Evolutionary conservation across 2,888 invertebrate species (phyloP).

Genomic region (Anagyrus pseudococci): DNA sequence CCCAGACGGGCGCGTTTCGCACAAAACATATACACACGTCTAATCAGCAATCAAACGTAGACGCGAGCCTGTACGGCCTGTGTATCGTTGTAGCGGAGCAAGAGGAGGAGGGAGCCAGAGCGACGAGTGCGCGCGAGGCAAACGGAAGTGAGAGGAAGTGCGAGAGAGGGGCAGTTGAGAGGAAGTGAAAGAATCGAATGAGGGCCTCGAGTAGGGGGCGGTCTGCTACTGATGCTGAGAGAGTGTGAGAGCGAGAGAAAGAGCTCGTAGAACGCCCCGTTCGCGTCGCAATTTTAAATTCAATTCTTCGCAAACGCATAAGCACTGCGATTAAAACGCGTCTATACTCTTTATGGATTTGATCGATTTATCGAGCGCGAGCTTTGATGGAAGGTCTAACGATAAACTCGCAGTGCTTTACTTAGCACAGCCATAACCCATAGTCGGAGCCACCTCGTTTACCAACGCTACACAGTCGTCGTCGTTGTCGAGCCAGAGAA

Average conservation of each 20-base stretch:
- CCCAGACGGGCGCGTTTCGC: not conserved
- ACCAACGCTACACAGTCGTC: not conserved
- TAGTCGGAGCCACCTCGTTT: not conserved
- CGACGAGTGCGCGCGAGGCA: conserved; percentile 12
- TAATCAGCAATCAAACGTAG: conserved; percentile 40
- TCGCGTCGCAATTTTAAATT: no score
- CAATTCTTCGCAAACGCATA: no score
- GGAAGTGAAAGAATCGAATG: conserved; percentile 28
- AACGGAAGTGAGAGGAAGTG: conserved; percentile 33
- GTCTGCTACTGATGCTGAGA: no score
- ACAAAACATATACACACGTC: not conserved
- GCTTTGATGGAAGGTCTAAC: no score
- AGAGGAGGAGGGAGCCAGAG: conserved; percentile 13
- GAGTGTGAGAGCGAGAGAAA: conserved; percentile 33
- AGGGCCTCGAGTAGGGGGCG: no score
- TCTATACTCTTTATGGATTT: no score
- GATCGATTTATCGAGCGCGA: no score
- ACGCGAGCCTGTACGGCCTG: conserved; percentile 10
- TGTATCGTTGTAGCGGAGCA: no score
- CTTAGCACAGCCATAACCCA: no score
- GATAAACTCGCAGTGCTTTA: no score
- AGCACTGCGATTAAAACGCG: no score
- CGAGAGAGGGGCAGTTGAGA: conserved; percentile 25
- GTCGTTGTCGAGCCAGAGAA: not conserved
- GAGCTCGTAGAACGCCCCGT: conserved; percentile 14